phyloP scores from a whole-genome alignment of 1,140 invertebrate species.

The Hyphantria cunea region DNA sequence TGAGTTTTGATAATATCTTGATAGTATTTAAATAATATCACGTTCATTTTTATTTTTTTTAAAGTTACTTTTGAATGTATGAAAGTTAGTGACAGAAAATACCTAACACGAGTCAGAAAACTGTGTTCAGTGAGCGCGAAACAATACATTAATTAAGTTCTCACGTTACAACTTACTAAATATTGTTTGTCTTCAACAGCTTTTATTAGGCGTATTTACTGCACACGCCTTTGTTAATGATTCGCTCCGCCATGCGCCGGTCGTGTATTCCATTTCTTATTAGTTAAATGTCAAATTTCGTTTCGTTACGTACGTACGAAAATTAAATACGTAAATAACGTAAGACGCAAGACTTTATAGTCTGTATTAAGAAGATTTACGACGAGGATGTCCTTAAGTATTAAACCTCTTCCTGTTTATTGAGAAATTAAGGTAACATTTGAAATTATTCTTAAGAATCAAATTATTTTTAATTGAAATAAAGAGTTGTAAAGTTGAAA shows the following conservation, averaged over 20 bases:
- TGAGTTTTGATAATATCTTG: too few relatives aligned
- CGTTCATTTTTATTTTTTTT: too few relatives aligned
- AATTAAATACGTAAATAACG: conserved; percentile 23
- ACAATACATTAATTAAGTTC: conserved; percentile 9
- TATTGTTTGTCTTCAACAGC: conserved; percentile 21
- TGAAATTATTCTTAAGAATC: too few relatives aligned
- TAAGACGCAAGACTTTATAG: neutral
- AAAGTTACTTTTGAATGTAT: too few relatives aligned
- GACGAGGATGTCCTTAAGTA: too few relatives aligned
- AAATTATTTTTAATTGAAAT: too few relatives aligned
- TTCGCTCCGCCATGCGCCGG: conserved; percentile 27
- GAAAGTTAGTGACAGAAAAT: too few relatives aligned
- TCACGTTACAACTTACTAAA: conserved; percentile 9
- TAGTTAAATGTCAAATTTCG: conserved; percentile 21
- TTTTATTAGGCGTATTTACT: conserved; percentile 20
- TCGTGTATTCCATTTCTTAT: conserved; percentile 6
- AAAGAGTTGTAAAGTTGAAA: too few relatives aligned
- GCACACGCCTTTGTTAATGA: conserved; percentile 13
- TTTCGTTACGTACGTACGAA: conserved; percentile 9
- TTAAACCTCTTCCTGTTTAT: too few relatives aligned
- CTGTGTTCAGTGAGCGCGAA: conserved; percentile 3
- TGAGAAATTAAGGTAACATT: too few relatives aligned
- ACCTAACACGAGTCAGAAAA: neutral
- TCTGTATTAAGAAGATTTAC: too few relatives aligned
- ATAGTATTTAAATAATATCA: too few relatives aligned